Evolutionary conservation across 2,888 invertebrate genomes (phyloP).

Genomic region (Elysia crispata): DNA sequence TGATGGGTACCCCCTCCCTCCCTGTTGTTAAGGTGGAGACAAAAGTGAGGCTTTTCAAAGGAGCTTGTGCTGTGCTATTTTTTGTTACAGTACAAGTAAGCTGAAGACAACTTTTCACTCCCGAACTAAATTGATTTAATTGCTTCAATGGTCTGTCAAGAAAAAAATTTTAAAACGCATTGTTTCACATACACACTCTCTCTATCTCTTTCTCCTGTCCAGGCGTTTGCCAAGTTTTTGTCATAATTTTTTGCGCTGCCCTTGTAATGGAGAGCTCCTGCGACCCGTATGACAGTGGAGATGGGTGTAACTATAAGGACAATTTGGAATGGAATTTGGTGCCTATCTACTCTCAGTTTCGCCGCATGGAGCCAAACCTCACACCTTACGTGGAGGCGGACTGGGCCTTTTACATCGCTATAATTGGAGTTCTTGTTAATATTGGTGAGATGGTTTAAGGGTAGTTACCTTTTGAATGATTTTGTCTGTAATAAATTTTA

Average conservation of each 20-base stretch:
- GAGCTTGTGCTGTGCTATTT: no score
- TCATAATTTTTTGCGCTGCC: conserved; percentile 43
- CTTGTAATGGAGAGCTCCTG: conserved; percentile 28
- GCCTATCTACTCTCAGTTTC: conserved; percentile 47
- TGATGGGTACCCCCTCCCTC: no score
- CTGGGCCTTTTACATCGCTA: conserved; percentile 52
- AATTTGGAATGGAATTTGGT: conserved; percentile 51
- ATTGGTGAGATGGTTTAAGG: conserved; percentile 15
- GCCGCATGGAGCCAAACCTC: conserved; percentile 43
- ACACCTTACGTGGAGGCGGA: conserved; percentile 49
- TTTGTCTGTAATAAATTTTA: no score
- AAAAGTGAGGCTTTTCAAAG: no score
- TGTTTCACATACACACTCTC: no score
- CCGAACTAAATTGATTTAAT: no score
- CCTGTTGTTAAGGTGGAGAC: no score
- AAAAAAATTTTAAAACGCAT: no score
- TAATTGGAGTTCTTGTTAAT: conserved; percentile 46
- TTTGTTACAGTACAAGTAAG: no score
- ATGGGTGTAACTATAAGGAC: conserved; percentile 39
- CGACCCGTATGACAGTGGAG: conserved; percentile 1
- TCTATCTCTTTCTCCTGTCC: conserved; percentile 18
- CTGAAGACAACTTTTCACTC: no score
- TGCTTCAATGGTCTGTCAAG: no score
- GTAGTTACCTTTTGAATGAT: no score
- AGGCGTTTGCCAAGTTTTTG: conserved; percentile 49